phyloP scores from a whole-genome alignment of 2,888 invertebrate species.

The Netelia virgata region DNA sequence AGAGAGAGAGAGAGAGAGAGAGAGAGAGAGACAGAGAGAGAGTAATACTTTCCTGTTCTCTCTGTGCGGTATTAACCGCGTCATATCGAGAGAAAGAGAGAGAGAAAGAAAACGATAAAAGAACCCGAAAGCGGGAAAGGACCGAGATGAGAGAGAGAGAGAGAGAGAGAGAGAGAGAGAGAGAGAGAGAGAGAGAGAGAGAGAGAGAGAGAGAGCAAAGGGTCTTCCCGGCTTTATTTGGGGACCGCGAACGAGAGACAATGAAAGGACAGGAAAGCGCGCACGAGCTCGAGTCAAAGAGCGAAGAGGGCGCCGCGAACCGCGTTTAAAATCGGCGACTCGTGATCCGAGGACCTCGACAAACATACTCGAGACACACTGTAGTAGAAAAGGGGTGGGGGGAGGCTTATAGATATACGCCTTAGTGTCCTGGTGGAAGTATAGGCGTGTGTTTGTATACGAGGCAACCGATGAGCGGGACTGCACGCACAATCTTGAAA shows the following conservation, averaged over 20 bases:
- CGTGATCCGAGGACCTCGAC: conserved; percentile 30
- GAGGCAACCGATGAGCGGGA: conserved; percentile 37
- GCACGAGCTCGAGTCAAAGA: neutral
- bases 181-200: neutral
- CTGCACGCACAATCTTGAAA: conserved; percentile 57
- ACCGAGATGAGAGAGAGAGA: conserved; percentile 18
- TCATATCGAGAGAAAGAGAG: conserved; percentile 10
- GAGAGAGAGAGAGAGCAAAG: conserved; percentile 1
- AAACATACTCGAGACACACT: conserved; percentile 13
- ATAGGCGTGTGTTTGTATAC: neutral
- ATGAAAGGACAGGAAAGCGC: conserved; percentile 2
- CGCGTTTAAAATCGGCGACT: conserved; percentile 40
- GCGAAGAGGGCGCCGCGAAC: neutral
- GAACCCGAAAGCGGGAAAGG: conserved; percentile 47
- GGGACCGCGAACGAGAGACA: conserved; percentile 30
- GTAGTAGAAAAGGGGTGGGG: neutral
- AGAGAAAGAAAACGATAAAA: neutral
- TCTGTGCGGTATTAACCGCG: conserved; percentile 51
- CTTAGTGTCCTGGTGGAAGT: neutral
- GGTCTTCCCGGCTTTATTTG: conserved; percentile 64
- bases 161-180: neutral
- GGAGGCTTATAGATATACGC: neutral
- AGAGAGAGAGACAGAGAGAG: conserved; percentile 12
- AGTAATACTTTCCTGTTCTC: neutral
- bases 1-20: conserved; percentile 16